Conservation (phyloP, 1,140 invertebrate genomes). For the Drosophila funebris region DNA sequence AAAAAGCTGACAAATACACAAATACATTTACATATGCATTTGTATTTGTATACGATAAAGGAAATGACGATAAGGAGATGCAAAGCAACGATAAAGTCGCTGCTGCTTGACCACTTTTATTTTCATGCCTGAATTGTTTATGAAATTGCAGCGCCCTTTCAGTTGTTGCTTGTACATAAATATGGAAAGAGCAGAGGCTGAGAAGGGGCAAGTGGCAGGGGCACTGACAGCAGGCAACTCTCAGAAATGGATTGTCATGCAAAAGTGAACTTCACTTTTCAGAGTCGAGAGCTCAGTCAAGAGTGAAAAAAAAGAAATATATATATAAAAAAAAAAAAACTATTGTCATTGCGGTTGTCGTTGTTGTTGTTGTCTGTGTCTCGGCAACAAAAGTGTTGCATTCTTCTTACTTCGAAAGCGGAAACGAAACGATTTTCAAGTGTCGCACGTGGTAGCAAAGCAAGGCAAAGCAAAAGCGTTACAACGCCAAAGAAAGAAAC, state of each 20-base stretch:
- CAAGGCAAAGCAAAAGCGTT: too few relatives aligned
- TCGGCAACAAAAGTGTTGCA: slow-evolving; percentile 18
- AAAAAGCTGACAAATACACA: slow-evolving; percentile 40
- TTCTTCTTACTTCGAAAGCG: slow-evolving; percentile 32
- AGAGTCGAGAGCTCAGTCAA: slow-evolving; percentile 60
- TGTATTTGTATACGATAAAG: neutral
- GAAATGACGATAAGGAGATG: slow-evolving; percentile 45
- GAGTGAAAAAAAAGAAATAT: slow-evolving; percentile 41
- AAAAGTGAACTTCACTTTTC: slow-evolving; percentile 73
- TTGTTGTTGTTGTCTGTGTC: slow-evolving; percentile 5
- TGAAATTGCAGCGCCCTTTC: slow-evolving; percentile 54
- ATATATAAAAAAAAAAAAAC: slow-evolving; percentile 16
- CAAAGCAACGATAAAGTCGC: slow-evolving; percentile 49
- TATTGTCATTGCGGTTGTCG: slow-evolving; percentile 34
- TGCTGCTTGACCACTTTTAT: slow-evolving; percentile 73
- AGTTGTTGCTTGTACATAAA: slow-evolving; percentile 6
- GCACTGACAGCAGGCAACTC: slow-evolving; percentile 5
- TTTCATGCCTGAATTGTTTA: slow-evolving; percentile 79
- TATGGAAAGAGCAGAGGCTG: neutral
- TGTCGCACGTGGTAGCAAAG: slow-evolving; percentile 36
- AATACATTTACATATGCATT: slow-evolving; percentile 14
- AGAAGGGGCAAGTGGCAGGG: neutral
- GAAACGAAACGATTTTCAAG: slow-evolving; percentile 51
- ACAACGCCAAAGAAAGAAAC: slow-evolving; percentile 11
- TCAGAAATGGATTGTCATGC: slow-evolving; percentile 76